Evolutionary conservation across 2,113 vertebrate genomes (phyloP).

Genomic region (Cichladusa arquata): DNA sequence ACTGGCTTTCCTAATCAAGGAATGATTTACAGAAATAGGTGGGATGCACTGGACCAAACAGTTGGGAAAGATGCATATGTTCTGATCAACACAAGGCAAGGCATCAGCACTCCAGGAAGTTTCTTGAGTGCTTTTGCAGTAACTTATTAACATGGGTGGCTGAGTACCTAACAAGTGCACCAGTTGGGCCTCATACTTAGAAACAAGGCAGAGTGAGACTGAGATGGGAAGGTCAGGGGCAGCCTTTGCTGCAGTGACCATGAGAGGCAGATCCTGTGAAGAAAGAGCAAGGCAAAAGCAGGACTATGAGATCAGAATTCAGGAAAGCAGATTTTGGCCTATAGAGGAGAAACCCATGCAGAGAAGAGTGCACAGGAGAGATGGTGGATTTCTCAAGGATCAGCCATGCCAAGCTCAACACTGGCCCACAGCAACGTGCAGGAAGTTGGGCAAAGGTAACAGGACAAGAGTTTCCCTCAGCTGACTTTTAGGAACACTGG

Average conservation of each 20-base stretch:
- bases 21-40: neutral
- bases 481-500: neutral
- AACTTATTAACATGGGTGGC: neutral
- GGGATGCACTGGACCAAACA: neutral
- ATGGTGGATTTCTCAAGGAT: neutral
- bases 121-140: neutral
- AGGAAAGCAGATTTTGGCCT: neutral
- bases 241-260: neutral
- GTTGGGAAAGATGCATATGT: neutral
- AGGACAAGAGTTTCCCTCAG: neutral
- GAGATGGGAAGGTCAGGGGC: neutral
- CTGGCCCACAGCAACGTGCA: neutral
- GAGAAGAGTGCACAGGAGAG: neutral
- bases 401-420: neutral
- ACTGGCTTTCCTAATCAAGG: neutral
- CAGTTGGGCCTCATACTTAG: neutral
- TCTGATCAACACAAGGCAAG: neutral
- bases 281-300: neutral
- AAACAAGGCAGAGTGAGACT: neutral
- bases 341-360: neutral
- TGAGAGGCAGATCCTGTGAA: neutral
- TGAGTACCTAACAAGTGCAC: neutral
- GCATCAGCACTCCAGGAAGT: neutral
- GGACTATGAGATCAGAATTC: neutral
- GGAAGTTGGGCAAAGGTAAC: neutral